Evolutionary conservation across 1,140 invertebrate species (phyloP), one percentile per base, ranked within the genome.

Genomic region (Metaphire vulgaris): DNA sequence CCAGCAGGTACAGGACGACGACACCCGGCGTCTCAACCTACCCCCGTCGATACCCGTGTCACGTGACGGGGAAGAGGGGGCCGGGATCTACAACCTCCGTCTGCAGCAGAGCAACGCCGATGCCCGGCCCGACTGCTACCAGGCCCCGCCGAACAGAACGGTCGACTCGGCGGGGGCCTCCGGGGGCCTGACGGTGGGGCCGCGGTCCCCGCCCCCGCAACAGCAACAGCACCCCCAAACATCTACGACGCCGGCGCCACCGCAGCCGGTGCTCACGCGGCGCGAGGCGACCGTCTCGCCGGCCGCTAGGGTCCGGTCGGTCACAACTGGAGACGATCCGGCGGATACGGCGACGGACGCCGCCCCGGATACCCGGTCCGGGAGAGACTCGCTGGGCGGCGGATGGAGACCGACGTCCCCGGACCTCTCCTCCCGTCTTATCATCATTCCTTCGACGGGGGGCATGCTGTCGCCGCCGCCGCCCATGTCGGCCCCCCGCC

Each of bases 81-180:
- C 41, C 6, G 41, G 6, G 6, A 21, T 21, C 41, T 56, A 56
- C 41, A 56, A 56, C 41, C 41, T 56, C 21, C 41, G 41, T 21
- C 41, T 56, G 6, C 41, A 56, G 41, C 41, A 56, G 41, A 56
- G 41, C 41, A 56, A 56, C 41, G 41, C 41, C 41, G 41, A 56
- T 21, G 41, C 41, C 41, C 6, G 21, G 41, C 41, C 41, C 41
- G 41, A 56, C 41, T 56, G 41, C 41, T 56, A 56, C 67, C 34
- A 73, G 72, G 72, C 34, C 16, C 72, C 72, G 16, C 72, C 72
- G 6, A 73, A 73, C 72, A 21, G 72, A n/a, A 73, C 72, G 30
- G 72, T 73, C 72, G n/a, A 41, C 26, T 34, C 32, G n/a, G 72
- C 32, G 32, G 41, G 28, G 28, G 32, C 72, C 26, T n/a, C 28